Evolutionary conservation across 2,113 vertebrate genomes (phyloP).

Genomic region (Chaenogobius annularis): DNA sequence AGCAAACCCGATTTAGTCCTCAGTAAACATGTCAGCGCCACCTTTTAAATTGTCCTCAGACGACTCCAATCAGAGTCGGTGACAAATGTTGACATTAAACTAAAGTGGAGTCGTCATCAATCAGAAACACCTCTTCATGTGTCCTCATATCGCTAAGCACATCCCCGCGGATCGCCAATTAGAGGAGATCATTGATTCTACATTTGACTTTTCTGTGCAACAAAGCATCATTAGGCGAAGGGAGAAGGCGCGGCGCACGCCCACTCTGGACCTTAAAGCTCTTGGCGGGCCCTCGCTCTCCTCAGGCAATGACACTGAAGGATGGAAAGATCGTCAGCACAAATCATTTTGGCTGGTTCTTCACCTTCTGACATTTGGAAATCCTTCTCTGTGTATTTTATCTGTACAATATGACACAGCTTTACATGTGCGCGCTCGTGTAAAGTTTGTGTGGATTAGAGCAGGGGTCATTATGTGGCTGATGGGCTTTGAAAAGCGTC

Average conservation of each 20-base stretch:
- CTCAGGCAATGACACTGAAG: conserved; percentile 34
- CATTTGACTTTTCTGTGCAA: conserved; percentile 60
- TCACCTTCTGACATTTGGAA: conserved; percentile 48
- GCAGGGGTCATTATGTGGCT: conserved; percentile 1
- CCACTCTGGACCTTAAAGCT: conserved; percentile 64
- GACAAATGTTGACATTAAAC: conserved; percentile 15
- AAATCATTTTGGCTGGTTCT: conserved; percentile 44
- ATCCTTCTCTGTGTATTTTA: conserved; percentile 16
- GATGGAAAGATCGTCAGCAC: conserved; percentile 53
- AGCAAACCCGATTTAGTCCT: background rate
- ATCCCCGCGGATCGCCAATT: conserved; percentile 59
- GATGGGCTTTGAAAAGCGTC: background rate
- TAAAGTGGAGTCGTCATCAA: conserved; percentile 24
- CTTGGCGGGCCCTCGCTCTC: conserved; percentile 33
- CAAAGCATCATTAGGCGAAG: conserved; percentile 65
- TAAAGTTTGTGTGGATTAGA: background rate
- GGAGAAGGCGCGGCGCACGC: conserved; percentile 40
- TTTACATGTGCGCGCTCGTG: background rate
- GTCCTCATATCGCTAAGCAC: conserved; percentile 10
- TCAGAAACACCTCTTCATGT: conserved; percentile 4
- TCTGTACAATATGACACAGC: background rate
- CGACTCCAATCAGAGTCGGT: background rate
- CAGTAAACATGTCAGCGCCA: conserved; percentile 6
- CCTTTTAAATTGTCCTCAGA: background rate
- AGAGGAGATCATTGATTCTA: conserved; percentile 49